A percentile compares a stretch with the other conserved stretches of the same genome.
Conservation (phyloP, 2,797 vertebrate genomes). For the Tapirus indicus region DNA sequence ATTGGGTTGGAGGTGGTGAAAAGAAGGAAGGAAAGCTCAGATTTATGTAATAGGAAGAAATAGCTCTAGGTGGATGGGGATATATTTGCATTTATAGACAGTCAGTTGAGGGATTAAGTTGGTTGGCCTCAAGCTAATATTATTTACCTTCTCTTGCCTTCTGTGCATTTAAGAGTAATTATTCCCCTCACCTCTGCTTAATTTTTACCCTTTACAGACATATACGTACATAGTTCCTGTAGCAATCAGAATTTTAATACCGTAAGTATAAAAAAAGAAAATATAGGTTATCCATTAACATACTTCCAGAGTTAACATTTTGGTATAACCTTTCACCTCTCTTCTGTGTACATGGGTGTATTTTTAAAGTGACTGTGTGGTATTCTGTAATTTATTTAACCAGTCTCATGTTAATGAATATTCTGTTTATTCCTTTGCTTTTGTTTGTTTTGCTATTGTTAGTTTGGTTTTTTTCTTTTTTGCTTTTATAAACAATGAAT, state of each 20-base stretch:
- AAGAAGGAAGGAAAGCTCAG: neutral
- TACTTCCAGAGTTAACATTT: neutral
- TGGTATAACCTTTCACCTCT: neutral
- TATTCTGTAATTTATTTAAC: slow-evolving; percentile 51
- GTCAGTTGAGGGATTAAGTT: neutral
- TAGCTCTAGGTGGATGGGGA: neutral
- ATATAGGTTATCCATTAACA: neutral
- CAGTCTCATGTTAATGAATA: slow-evolving; percentile 1
- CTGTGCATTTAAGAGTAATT: neutral
- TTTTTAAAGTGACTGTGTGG: neutral
- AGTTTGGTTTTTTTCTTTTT: slow-evolving; percentile 13
- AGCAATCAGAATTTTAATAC: neutral
- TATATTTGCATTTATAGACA: neutral
- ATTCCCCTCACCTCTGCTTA: neutral
- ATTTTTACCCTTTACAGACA: slow-evolving; percentile 8
- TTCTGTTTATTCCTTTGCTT: slow-evolving; percentile 60
- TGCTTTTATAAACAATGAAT: slow-evolving; percentile 31
- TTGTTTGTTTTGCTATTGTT: slow-evolving; percentile 56
- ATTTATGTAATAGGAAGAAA: neutral
- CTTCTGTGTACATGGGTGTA: neutral
- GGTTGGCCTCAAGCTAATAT: neutral
- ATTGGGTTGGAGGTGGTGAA: neutral
- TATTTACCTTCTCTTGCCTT: neutral
- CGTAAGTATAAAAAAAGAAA: neutral
- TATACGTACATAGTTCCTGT: neutral